Evolutionary conservation across 2,113 vertebrate species (phyloP).

Genomic region (Anthoscopus minutus): DNA sequence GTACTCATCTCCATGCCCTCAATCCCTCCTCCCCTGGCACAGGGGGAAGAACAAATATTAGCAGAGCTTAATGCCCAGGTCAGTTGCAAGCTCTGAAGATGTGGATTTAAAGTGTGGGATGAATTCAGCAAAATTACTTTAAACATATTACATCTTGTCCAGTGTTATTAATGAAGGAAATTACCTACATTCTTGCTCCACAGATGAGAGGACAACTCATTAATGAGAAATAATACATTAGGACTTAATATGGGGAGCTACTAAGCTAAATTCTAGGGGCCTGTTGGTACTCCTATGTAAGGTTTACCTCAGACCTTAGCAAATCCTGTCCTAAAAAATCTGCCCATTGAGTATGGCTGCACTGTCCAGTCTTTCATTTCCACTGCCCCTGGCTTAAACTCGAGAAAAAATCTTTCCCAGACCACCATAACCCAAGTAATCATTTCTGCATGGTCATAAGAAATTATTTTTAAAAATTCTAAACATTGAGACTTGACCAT

Average conservation of each 20-base stretch:
- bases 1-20: background rate
- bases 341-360: background rate
- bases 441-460: background rate
- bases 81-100: background rate
- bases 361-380: background rate
- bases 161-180: background rate
- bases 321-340: background rate
- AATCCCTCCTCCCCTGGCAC: background rate
- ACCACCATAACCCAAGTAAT: background rate
- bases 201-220: background rate
- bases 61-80: background rate
- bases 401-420: background rate
- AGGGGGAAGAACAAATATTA: background rate
- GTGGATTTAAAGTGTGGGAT: background rate
- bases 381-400: background rate
- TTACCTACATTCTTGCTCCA: background rate
- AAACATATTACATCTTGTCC: background rate
- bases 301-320: background rate
- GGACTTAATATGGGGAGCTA: background rate
- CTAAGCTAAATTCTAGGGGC: background rate
- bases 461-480: background rate
- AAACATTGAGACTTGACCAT: background rate
- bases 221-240: background rate
- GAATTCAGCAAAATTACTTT: background rate
- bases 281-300: background rate